A percentile compares a stretch with the other conserved stretches of the same genome.
phyloP scores from a whole-genome alignment of 1,140 invertebrate species.

The Drosophila cardini region DNA sequence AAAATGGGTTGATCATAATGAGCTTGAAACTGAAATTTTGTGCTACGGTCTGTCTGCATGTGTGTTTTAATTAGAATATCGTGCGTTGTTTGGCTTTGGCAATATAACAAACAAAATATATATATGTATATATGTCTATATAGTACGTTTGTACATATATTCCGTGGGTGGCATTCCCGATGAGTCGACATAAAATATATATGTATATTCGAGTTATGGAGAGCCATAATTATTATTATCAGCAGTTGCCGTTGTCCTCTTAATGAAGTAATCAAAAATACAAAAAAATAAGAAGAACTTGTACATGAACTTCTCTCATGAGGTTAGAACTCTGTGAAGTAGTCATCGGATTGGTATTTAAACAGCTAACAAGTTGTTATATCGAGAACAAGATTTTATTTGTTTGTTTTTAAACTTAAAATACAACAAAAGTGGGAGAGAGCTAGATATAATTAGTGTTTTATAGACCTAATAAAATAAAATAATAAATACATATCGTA shows the following conservation, averaged over 20 bases:
- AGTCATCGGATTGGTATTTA: constrained; percentile 43
- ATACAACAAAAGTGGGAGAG: not conserved
- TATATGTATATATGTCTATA: not conserved
- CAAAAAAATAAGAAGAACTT: constrained; percentile 15
- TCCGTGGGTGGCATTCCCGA: constrained; percentile 73
- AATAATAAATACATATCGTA: not conserved
- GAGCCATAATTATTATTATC: constrained; percentile 71
- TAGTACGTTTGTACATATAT: constrained; percentile 29
- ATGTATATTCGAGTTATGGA: constrained; percentile 36
- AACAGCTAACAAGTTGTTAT: constrained; percentile 49
- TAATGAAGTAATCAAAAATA: constrained; percentile 81
- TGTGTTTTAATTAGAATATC: constrained; percentile 83
- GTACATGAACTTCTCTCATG: constrained; percentile 16
- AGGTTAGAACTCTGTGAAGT: constrained; percentile 28
- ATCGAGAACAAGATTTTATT: constrained; percentile 27
- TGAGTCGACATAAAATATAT: constrained; percentile 60
- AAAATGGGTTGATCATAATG: constrained; percentile 25
- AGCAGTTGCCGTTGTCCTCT: constrained; percentile 71
- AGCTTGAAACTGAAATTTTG: constrained; percentile 21
- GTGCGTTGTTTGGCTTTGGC: constrained; percentile 81
- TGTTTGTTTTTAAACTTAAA: not conserved
- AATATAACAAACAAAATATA: constrained; percentile 80
- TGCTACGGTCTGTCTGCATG: constrained; percentile 46
- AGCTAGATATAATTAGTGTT: not conserved
- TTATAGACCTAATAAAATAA: not conserved